A percentile compares a stretch with the other conserved stretches of the same genome.
phyloP scores from a whole-genome alignment of 2,113 vertebrate species.

The Mus musculus region GRCm39 chr19:10331001-10331500 shows the following conservation, averaged over 20 bases:
- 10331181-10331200: not conserved
- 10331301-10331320: not conserved
- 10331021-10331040: not conserved
- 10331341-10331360: not conserved
- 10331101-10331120: too few relatives aligned
- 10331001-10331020: not conserved
- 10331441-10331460: rapidly evolving
- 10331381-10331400: rapidly evolving
- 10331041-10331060: not conserved
- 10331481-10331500: rapidly evolving
- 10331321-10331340: not conserved
- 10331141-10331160: not conserved
- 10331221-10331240: not conserved
- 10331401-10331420: not conserved
- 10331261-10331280: not conserved
- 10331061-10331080: not conserved
- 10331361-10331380: not conserved
- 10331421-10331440: not conserved
- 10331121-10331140: not conserved
- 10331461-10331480: not conserved
- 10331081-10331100: conserved; percentile 47
- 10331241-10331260: not conserved
- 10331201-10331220: too few relatives aligned
- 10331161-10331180: not conserved
- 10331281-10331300: not conserved